Base-by-base conservation (phyloP, 2,888 invertebrate genomes). In the Drosophila rellima region DNA sequence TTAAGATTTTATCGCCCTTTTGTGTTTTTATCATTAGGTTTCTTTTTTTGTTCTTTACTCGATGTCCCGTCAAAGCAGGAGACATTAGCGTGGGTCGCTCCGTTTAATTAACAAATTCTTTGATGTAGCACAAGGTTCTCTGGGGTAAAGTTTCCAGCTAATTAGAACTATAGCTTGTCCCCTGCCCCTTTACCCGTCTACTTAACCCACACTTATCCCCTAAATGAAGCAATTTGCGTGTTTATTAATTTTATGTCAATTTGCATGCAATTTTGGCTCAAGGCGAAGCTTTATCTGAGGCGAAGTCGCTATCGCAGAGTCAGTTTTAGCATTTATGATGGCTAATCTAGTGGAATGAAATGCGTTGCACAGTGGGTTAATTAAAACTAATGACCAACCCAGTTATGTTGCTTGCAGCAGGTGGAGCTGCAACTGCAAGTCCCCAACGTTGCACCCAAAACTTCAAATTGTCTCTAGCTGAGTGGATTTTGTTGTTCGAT, bases 161-260 rank as follows among this genome's bases (percentile, higher is more conserved):
- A 85, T 88, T 85, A 85, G 70, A 75, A 74, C 40, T 29, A 56
- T 29, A 50, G 47, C 47, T 35, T 37, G 33, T 15, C 20, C 56
- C 29, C n/a, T 3, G 33, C 6, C 31, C 47, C n/a, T 13, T n/a
- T 13, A n/a, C 3, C 10, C 17, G 8, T n/a, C 29, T 3, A 20
- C 15, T n/a, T 8, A 8, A 26, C 29, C 35, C n/a, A 13, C 40
- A 13, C 6, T 31, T 35, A 13, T n/a, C 31, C 15, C 42, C 13
- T 11, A 31, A 78, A 66, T 61, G 47, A 64, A 55, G 87, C 79
- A 86, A 88, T 81, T 86, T 79, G 87, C 81, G 68, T 80, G 81
- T 83, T 73, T 86, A 88, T 88, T 85, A 85, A 85, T 83, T 86
- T 83, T 66, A 88, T 85, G 85, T 83, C 85, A 68, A 85, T 85